phyloP scores from a whole-genome alignment of 2,888 invertebrate genomes.

The Drosophila paranaensis region DNA sequence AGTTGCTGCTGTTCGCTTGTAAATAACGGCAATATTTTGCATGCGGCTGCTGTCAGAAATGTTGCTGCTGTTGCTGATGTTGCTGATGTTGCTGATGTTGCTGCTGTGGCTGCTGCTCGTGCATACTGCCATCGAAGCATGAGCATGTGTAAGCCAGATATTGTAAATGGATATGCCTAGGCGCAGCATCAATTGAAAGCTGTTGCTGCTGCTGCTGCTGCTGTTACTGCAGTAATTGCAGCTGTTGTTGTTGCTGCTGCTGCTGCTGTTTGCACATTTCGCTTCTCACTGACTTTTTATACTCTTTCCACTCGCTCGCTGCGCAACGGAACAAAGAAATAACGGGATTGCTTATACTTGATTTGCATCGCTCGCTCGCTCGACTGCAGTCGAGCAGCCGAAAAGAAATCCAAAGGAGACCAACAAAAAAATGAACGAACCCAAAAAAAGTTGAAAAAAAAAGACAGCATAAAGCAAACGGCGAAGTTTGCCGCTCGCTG shows the following conservation, averaged over 20 bases:
- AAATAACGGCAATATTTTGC: slow-evolving; percentile 74
- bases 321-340: slow-evolving; percentile 46
- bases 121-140: slow-evolving; percentile 76
- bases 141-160: slow-evolving; percentile 62
- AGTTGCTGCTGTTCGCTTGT: slow-evolving; percentile 44
- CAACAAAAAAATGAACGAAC: background rate
- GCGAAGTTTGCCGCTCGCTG: slow-evolving; percentile 41
- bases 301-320: slow-evolving; percentile 13
- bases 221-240: slow-evolving; percentile 34
- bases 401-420: slow-evolving; percentile 1
- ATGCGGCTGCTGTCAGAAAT: slow-evolving; percentile 73
- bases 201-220: slow-evolving; percentile 1
- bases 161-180: slow-evolving; percentile 7
- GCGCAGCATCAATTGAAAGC: slow-evolving; percentile 11
- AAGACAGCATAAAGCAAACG: slow-evolving; percentile 13
- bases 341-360: background rate
- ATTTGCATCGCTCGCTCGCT: slow-evolving; percentile 12
- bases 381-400: slow-evolving; percentile 3
- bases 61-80: slow-evolving; percentile 53
- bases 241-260: slow-evolving; percentile 22
- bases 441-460: slow-evolving; percentile 12
- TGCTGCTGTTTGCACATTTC: slow-evolving; percentile 50
- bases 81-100: slow-evolving; percentile 43
- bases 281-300: slow-evolving; percentile 50
- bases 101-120: slow-evolving; percentile 63